Percentiles rank a stretch among this genome's conserved stretches.
Conservation (phyloP, 2,888 invertebrate species). For the Aphrophora alni region DNA sequence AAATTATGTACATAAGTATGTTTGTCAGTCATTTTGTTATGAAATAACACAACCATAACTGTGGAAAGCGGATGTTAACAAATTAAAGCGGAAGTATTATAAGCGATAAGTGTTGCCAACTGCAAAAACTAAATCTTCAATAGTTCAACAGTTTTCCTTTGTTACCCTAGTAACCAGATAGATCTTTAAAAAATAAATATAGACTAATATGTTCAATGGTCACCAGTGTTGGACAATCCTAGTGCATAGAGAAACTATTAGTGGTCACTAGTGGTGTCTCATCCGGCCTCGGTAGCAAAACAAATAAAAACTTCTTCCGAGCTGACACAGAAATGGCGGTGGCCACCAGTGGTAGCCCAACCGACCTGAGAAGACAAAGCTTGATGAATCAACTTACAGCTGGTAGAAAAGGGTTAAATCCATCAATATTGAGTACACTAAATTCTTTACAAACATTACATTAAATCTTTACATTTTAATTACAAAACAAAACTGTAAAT, state of each 20-base stretch:
- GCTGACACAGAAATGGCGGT: too few relatives aligned
- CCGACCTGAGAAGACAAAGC: slow-evolving; percentile 12
- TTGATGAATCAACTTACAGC: neutral
- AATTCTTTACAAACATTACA: too few relatives aligned
- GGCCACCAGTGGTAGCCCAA: neutral
- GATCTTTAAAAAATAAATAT: neutral
- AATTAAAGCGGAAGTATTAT: neutral
- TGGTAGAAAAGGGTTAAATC: too few relatives aligned
- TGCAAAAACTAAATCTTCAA: slow-evolving; percentile 1
- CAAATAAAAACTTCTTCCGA: too few relatives aligned
- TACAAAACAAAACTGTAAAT: too few relatives aligned
- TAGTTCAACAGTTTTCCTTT: neutral
- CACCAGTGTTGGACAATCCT: too few relatives aligned
- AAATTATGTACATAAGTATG: too few relatives aligned
- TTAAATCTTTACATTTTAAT: too few relatives aligned
- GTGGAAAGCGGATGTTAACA: neutral
- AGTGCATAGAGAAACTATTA: neutral
- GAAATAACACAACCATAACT: too few relatives aligned
- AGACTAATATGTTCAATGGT: neutral
- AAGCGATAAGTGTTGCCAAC: neutral
- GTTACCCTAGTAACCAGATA: neutral
- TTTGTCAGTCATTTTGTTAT: too few relatives aligned
- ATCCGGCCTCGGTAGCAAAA: neutral
- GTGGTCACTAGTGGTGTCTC: neutral
- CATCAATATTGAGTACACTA: too few relatives aligned